Conservation (phyloP, 2,113 vertebrate genomes). For the Felis chaus region DNA sequence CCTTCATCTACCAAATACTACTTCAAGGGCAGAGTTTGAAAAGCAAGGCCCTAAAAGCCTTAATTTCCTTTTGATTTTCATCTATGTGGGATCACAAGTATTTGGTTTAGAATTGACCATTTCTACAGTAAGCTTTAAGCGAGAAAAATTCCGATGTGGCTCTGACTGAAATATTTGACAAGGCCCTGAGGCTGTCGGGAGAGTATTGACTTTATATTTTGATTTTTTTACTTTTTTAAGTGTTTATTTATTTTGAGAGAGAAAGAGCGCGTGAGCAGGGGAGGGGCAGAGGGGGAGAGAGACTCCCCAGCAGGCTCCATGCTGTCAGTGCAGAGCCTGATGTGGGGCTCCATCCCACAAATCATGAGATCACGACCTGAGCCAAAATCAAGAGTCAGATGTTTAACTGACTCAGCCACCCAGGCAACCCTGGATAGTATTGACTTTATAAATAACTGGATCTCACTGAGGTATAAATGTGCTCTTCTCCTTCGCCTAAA, state of each 20-base stretch:
- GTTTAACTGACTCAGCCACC: too few relatives aligned
- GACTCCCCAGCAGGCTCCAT: too few relatives aligned
- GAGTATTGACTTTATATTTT: neutral
- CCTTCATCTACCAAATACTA: neutral
- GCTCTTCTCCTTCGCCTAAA: neutral
- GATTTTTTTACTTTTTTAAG: too few relatives aligned
- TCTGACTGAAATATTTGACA: neutral
- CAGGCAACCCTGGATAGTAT: neutral
- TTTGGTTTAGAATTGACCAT: neutral
- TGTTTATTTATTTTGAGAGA: too few relatives aligned
- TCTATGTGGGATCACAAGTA: slow-evolving; percentile 33
- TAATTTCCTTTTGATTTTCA: neutral
- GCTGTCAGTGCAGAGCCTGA: too few relatives aligned
- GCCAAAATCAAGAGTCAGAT: too few relatives aligned
- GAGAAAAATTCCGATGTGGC: neutral
- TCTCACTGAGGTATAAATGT: neutral
- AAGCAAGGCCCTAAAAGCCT: neutral
- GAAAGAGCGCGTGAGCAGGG: too few relatives aligned
- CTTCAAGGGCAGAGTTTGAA: slow-evolving; percentile 1
- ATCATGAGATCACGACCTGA: too few relatives aligned
- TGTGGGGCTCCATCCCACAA: too few relatives aligned
- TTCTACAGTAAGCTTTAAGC: neutral
- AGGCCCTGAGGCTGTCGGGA: neutral
- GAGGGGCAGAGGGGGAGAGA: too few relatives aligned
- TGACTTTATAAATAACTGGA: neutral